Evolutionary conservation across 37 sponge, comb jelly and placozoan genomes (phyloP).

Genomic region (Bolinopsis microptera): DNA sequence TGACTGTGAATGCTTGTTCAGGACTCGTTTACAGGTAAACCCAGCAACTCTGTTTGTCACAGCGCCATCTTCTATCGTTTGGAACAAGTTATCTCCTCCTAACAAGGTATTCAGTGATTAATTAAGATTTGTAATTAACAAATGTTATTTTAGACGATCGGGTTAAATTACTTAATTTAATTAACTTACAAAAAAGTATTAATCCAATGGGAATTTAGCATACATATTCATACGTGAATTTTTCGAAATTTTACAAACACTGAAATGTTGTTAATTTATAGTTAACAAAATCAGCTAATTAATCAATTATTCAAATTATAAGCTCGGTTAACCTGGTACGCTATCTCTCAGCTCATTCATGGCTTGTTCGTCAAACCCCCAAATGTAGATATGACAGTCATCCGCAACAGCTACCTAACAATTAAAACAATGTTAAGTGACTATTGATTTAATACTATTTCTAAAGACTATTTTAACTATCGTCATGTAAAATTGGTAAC

Average conservation of each 20-base stretch:
- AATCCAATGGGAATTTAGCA: too few relatives aligned
- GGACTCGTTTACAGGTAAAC: not conserved
- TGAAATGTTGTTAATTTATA: too few relatives aligned
- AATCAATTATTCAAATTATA: too few relatives aligned
- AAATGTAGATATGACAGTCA: not conserved
- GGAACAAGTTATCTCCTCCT: not conserved
- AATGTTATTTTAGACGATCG: too few relatives aligned
- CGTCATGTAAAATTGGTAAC: not conserved
- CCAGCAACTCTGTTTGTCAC: slow-evolving; percentile 49
- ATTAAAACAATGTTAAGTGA: not conserved
- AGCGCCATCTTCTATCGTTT: not conserved
- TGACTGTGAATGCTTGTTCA: slow-evolving; percentile 12
- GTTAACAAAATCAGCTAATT: too few relatives aligned
- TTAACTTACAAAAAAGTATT: too few relatives aligned
- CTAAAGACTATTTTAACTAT: too few relatives aligned
- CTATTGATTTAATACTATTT: not conserved
- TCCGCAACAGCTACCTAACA: not conserved
- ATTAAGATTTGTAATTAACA: too few relatives aligned
- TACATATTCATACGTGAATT: too few relatives aligned
- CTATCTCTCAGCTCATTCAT: slow-evolving; percentile 20
- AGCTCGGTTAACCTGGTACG: slow-evolving; percentile 10
- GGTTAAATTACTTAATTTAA: too few relatives aligned
- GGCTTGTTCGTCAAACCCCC: slow-evolving; percentile 39
- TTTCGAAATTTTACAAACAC: too few relatives aligned
- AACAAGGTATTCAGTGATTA: not conserved